phyloP scores from a whole-genome alignment of 2,797 vertebrate species.

The Anguilla pacifica region DNA sequence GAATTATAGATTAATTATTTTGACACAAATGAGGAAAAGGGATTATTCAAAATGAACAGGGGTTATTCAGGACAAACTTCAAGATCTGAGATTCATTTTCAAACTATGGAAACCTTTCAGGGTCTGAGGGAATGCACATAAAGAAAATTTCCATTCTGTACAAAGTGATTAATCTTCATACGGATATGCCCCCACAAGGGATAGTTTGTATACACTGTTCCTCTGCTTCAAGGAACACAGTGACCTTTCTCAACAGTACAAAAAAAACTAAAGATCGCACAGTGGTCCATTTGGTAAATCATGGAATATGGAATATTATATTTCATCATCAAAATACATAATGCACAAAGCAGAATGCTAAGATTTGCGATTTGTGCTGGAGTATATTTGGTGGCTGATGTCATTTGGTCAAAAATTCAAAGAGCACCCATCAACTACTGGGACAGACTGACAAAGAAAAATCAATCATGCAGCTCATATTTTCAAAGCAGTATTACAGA shows the following conservation, averaged over 20 bases:
- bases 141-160: not conserved
- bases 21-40: not conserved
- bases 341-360: not conserved
- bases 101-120: not conserved
- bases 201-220: not conserved
- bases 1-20: not conserved
- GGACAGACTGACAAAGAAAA: not conserved
- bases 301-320: not conserved
- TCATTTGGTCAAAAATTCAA: not conserved
- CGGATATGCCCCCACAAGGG: not conserved
- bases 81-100: not conserved
- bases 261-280: not conserved
- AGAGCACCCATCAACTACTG: not conserved
- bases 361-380: not conserved
- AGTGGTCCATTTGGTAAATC: not conserved
- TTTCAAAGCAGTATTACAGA: conserved; percentile 2
- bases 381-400: not conserved
- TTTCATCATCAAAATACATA: not conserved
- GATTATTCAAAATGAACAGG: not conserved
- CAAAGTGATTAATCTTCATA: not conserved
- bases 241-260: not conserved
- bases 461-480: not conserved
- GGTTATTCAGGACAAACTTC: not conserved
- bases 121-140: not conserved
- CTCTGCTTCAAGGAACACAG: not conserved